Evolutionary conservation across 2,888 invertebrate species (phyloP).

Genomic region (Philereme vetulata): DNA sequence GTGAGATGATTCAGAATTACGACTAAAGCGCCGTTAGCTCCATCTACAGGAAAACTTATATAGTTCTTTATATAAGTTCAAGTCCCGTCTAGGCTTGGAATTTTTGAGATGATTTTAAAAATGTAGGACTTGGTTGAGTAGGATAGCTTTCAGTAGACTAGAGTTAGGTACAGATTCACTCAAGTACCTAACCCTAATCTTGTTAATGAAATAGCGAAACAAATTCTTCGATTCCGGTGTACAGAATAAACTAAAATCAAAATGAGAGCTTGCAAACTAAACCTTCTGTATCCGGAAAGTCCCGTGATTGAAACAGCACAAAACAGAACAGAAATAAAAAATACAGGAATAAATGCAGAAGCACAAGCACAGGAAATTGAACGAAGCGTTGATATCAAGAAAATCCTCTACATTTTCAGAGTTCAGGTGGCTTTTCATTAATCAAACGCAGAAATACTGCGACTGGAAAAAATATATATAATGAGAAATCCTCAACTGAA

Average conservation of each 20-base stretch:
- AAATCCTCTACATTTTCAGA: slow-evolving; percentile 36
- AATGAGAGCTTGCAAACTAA: neutral
- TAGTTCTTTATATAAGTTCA: too few species aligned
- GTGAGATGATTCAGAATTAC: too few species aligned
- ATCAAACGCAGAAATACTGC: slow-evolving; percentile 46
- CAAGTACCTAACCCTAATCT: too few species aligned
- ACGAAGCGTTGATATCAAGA: slow-evolving; percentile 36
- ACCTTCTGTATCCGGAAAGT: neutral
- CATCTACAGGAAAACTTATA: too few species aligned
- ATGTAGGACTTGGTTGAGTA: too few species aligned
- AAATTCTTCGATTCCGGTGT: too few species aligned
- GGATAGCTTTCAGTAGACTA: too few species aligned
- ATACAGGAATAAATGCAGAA: slow-evolving; percentile 29
- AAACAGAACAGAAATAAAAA: slow-evolving; percentile 23
- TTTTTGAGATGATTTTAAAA: too few species aligned
- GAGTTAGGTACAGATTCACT: too few species aligned
- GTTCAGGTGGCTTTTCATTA: slow-evolving; percentile 49
- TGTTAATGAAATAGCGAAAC: too few species aligned
- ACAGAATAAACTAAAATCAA: neutral
- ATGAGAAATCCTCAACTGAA: slow-evolving; percentile 24
- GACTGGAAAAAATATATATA: slow-evolving; percentile 36
- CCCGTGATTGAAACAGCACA: slow-evolving; percentile 8
- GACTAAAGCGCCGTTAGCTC: too few species aligned
- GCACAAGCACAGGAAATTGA: slow-evolving; percentile 37
- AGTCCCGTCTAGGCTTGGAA: too few species aligned